Evolutionary conservation across 2,113 vertebrate genomes (phyloP), one percentile per base, ranked within the genome.

Genomic region (Hippocampus guttulatus): DNA sequence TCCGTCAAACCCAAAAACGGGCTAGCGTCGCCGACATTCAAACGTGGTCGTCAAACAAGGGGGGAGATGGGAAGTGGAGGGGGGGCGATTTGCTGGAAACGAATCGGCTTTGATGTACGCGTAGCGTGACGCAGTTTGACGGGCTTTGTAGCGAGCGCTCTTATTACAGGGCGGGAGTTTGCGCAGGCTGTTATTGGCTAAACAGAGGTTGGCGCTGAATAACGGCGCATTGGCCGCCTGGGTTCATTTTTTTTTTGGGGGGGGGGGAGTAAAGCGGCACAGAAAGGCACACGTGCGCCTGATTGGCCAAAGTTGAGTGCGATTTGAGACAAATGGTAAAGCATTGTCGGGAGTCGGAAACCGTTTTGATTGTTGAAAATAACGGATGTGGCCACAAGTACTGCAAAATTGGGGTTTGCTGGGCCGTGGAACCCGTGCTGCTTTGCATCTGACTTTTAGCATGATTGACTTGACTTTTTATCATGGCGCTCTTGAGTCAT

Each of bases 111-210:
- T 85, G 87, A 88, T 87, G 68, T 85, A 82, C 85, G 77, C 77
- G 73, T 79, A 65, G 81, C 43, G 57, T 81, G 81, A 85, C 74
- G 81, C 63, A 75, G 74, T 64, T 74, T 84, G 77, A 80, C 74
- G 77, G 14, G 73, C 75, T 75, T 81, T 84, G 74, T 70, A 75
- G 74, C 68, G 72, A 75, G 78, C 79, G 79, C 78, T 79, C 68
- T 88, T 80, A 89, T 89, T 89, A 90, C 81, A 89, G 83, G 79
- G 60, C 58, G 27, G 27, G 58, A 66, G 76, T 76, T 85, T 76
- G 65, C 67, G 70, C 14, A 81, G 70, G 81, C 81, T 82, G 76
- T 76, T 80, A 83, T 79, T 88, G 82, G 81, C 78, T 80, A 84
- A 88, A 85, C 82, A 83, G 77, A 75, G 87, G 85, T 70, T 75